Base-by-base conservation (phyloP, 2,888 invertebrate genomes). In the Caenorhabditis wallacei region DNA sequence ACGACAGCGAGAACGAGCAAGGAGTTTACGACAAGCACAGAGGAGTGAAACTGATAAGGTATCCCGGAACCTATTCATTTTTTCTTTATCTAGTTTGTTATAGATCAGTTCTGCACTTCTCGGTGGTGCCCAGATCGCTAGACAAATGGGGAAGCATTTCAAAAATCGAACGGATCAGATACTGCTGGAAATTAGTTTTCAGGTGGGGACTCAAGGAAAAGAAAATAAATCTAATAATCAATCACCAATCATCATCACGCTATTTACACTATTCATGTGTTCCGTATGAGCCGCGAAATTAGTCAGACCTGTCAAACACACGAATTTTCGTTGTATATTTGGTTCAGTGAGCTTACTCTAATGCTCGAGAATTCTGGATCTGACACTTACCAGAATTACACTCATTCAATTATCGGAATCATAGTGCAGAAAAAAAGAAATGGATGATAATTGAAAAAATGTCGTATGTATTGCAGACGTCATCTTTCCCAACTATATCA, bases 1-100 rank as follows among this genome's bases (percentile, higher is more conserved):
- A 35, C 90, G 92, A 20, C 87, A 91, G 69, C 85, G 93, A n/a
- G 90, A 90, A 82, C 68, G 88, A 59, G 91, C 91, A 5, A 72
- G 90, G 20, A 85, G 80, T 40, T 35, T 84, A 40, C 68, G 87
- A 18, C 85, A 86, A 43, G 85, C 87, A 11, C 83, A 81, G 56
- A 81, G 76, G 43, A 75, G 71, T 72, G 85, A 86, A 35, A 84
- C 66, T 66, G 85, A 83, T 56, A 87, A 85, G 85, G 87, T 87
- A 51, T 1, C 13, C n/a, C 24, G 10, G 13, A 24, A 24, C 30
- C 20, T 22, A 53, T 20, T n/a, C n/a, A 16, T 30, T 16, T 7
- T 10, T 37, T 26, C 22, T 57, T 46, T 22, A 63, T 24, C 48
- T 35, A 26, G 16, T 18, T 22, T 13, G 7, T n/a, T 86, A 24